Conservation (phyloP, 2,888 invertebrate species). For the Vannuccia rotundouncinata region DNA sequence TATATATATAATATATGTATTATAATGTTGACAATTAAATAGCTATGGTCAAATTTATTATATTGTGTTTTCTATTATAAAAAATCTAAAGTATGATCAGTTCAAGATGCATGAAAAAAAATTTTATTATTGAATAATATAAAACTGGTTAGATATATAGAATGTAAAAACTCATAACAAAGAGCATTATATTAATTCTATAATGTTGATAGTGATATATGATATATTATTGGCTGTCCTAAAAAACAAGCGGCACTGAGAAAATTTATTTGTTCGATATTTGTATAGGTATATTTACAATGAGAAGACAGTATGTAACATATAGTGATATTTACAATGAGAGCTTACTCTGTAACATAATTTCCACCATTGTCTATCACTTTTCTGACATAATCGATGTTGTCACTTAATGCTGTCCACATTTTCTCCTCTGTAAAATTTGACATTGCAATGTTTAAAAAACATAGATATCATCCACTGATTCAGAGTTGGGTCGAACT, state of each 20-base stretch:
- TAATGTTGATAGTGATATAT: no score
- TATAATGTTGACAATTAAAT: no score
- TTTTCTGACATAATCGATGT: constrained; percentile 20
- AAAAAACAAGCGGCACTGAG: constrained; percentile 20
- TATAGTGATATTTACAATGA: constrained; percentile 9
- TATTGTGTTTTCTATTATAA: no score
- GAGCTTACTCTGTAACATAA: constrained; percentile 23
- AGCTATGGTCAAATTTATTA: no score
- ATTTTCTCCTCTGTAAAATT: not conserved
- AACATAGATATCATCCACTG: not conserved
- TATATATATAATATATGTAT: no score
- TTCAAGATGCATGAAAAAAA: no score
- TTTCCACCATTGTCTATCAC: constrained; percentile 22
- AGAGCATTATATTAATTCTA: no score
- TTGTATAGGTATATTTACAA: constrained; percentile 17
- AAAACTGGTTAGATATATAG: no score
- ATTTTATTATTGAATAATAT: no score
- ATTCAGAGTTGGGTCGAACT: not conserved
- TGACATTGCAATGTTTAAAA: not conserved
- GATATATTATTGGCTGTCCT: constrained; percentile 22
- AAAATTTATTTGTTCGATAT: constrained; percentile 17
- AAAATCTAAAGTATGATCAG: no score
- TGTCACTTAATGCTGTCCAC: not conserved
- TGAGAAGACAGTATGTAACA: not conserved
- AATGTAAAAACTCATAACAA: no score